Evolutionary conservation across 2,113 vertebrate species (phyloP).

Genomic region (Malurus melanocephalus): DNA sequence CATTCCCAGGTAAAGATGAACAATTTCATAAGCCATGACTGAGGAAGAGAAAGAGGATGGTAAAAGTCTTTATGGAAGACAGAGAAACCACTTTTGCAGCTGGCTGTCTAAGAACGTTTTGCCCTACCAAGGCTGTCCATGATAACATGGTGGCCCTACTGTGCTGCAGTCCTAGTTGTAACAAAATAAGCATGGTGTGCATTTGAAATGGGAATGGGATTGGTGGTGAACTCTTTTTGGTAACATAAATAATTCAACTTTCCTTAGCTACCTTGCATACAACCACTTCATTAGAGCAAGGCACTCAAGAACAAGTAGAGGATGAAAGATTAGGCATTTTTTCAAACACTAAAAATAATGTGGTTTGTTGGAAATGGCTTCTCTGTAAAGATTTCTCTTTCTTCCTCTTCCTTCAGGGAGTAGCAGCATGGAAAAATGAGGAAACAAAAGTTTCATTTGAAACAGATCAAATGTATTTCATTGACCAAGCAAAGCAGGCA

Average conservation of each 20-base stretch:
- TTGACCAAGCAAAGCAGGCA: not conserved
- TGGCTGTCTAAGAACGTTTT: not conserved
- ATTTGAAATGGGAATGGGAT: not conserved
- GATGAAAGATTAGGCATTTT: not conserved
- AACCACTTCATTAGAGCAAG: not conserved
- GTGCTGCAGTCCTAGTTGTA: not conserved
- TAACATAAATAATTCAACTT: not conserved
- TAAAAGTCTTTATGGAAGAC: not conserved
- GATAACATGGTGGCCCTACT: not conserved
- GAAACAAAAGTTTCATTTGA: not conserved
- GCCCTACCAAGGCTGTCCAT: not conserved
- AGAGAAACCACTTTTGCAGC: not conserved
- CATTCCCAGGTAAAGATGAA: not conserved
- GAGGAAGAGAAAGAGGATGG: not conserved
- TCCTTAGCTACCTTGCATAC: not conserved
- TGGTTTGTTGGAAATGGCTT: not conserved
- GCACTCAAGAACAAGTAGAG: not conserved
- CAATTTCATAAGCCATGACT: not conserved
- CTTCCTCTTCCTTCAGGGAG: not conserved
- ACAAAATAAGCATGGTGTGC: not conserved
- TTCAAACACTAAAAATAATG: not conserved
- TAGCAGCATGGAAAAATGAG: not conserved
- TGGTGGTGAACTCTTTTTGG: not conserved
- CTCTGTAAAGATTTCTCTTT: not conserved
- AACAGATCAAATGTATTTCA: not conserved